These are phyloP conservation scores for Otocyon megalotis DNA, from an alignment of 2,113 vertebrate genomes.

Conservation along the genomic window DNA sequence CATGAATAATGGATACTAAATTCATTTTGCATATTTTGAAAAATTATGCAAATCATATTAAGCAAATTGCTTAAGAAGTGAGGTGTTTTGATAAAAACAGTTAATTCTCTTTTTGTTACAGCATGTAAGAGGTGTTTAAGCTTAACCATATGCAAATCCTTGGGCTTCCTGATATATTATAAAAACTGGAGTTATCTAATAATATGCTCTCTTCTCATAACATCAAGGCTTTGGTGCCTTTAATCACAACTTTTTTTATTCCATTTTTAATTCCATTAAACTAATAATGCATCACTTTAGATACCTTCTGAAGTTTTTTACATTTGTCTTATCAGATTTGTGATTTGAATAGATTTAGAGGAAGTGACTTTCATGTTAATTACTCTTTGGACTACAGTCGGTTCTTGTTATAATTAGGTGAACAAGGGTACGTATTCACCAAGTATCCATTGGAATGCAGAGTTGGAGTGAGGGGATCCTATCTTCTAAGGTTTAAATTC, in stretches of 20 bases:
- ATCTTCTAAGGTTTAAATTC: background rate
- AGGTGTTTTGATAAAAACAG: constrained; percentile 83
- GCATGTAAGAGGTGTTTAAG: constrained; percentile 55
- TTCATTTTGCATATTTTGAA: constrained; percentile 80
- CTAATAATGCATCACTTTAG: background rate
- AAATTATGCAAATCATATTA: constrained; percentile 84
- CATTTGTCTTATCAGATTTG: constrained; percentile 44
- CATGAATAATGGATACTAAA: constrained; percentile 85
- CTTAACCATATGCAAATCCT: constrained; percentile 73
- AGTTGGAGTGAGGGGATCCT: background rate
- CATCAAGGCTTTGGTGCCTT: constrained; percentile 23
- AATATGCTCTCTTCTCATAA: constrained; percentile 58
- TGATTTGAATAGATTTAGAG: constrained; percentile 26
- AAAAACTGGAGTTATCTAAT: constrained; percentile 64
- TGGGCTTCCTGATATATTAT: constrained; percentile 58
- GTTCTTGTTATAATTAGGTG: background rate
- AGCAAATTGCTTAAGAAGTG: constrained; percentile 81
- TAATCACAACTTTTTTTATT: constrained; percentile 18
- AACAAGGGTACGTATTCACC: background rate
- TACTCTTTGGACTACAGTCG: background rate
- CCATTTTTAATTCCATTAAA: constrained; percentile 25
- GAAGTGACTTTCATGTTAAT: background rate
- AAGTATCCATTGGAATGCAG: background rate
- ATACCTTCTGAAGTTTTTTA: constrained; percentile 37
- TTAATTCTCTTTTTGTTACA: constrained; percentile 79